Percentiles rank a stretch among this genome's conserved stretches.
These are phyloP conservation scores for Torymus aiolomorphi DNA, from an alignment of 2,888 invertebrate genomes.

Conservation along the genomic window DNA sequence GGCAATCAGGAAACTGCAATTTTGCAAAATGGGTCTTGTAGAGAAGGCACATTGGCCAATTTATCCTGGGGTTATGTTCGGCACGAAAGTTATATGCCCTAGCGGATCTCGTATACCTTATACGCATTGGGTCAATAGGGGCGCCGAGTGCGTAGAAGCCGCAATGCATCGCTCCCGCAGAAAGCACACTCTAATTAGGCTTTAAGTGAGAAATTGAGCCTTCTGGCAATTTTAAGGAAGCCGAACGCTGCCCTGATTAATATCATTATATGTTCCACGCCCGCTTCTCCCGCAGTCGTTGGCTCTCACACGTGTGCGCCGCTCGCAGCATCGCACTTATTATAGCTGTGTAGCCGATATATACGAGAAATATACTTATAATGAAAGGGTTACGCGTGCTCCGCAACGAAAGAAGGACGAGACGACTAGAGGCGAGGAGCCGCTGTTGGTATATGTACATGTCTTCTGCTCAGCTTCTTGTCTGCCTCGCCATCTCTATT, in stretches of 20 bases:
- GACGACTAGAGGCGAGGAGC: constrained; percentile 28
- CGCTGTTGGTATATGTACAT: constrained; percentile 34
- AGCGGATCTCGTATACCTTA: too few species aligned
- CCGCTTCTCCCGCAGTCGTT: constrained; percentile 8
- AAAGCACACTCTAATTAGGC: constrained; percentile 72
- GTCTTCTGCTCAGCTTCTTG: too few species aligned
- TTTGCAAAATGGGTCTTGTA: constrained; percentile 71
- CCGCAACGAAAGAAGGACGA: constrained; percentile 19
- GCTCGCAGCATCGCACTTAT: too few species aligned
- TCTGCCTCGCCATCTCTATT: too few species aligned
- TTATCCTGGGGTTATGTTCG: constrained; percentile 25
- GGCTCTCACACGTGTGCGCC: neutral
- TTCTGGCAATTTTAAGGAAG: constrained; percentile 75
- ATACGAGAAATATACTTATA: constrained; percentile 29
- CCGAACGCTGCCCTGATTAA: constrained; percentile 74
- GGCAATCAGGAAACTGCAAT: constrained; percentile 72
- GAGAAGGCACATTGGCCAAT: too few species aligned
- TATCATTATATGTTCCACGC: constrained; percentile 71
- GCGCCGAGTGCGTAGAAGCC: constrained; percentile 19
- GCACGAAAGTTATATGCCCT: too few species aligned
- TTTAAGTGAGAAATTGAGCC: constrained; percentile 76
- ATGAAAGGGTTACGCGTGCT: constrained; percentile 48
- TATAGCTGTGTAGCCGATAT: neutral
- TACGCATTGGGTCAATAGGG: neutral
- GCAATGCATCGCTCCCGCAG: constrained; percentile 57